Percentiles rank a stretch among this genome's conserved stretches.
Conservation (phyloP, 2,888 invertebrate genomes). For the Ectropis crepuscularia region DNA sequence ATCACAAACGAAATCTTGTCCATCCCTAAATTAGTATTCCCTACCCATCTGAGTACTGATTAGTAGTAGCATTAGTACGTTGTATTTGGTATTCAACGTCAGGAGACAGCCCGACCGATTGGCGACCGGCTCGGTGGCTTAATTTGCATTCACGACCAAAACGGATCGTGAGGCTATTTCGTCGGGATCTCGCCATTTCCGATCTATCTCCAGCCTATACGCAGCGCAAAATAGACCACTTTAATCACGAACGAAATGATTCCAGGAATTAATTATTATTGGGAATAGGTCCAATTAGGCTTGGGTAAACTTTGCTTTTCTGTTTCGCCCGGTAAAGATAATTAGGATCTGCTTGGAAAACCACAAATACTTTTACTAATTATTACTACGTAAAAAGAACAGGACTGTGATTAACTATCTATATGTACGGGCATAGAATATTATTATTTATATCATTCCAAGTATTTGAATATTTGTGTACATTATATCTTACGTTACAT, state of each 20-base stretch:
- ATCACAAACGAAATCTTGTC: background rate
- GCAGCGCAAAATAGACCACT: slow-evolving; percentile 12
- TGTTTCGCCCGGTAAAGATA: too few relatives aligned
- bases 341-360: too few relatives aligned
- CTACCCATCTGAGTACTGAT: slow-evolving; percentile 42
- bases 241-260: background rate
- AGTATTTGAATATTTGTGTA: too few relatives aligned
- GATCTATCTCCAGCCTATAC: slow-evolving; percentile 51
- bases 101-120: slow-evolving; percentile 60
- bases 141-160: slow-evolving; percentile 79
- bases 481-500: too few relatives aligned
- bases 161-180: slow-evolving; percentile 77
- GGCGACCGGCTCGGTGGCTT: slow-evolving; percentile 63
- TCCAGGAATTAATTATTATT: slow-evolving; percentile 1
- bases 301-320: background rate
- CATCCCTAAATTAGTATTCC: slow-evolving; percentile 44
- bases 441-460: too few relatives aligned
- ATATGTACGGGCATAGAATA: too few relatives aligned
- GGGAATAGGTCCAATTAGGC: background rate
- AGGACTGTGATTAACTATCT: too few relatives aligned
- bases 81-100: slow-evolving; percentile 63
- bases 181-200: slow-evolving; percentile 71
- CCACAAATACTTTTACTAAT: too few relatives aligned
- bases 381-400: too few relatives aligned
- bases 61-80: slow-evolving; percentile 51